Evolutionary conservation across 1,140 invertebrate species (phyloP).

Genomic region (Sycophaga agraensis): DNA sequence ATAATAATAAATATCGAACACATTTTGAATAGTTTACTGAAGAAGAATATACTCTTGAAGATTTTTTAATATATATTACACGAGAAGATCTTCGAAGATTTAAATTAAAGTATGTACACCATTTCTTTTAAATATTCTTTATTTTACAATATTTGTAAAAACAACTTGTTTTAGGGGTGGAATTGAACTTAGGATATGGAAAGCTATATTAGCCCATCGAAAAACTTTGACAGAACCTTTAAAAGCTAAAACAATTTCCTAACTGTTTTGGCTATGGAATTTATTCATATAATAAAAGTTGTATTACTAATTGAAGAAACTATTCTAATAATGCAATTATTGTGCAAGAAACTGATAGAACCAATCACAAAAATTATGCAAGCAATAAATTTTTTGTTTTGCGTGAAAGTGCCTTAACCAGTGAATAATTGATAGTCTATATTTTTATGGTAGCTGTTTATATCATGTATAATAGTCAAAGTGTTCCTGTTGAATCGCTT

Average conservation of each 20-base stretch:
- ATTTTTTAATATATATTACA: constrained; percentile 73
- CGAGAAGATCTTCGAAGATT: constrained; percentile 76
- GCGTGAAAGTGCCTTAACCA: constrained; percentile 25
- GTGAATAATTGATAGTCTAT: constrained; percentile 9
- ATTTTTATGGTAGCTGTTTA: constrained; percentile 17
- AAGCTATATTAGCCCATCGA: constrained; percentile 56
- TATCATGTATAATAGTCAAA: constrained; percentile 19
- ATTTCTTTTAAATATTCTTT: background rate
- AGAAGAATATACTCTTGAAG: constrained; percentile 78
- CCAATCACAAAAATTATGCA: too few species aligned
- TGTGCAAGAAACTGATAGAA: too few species aligned
- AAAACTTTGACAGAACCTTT: constrained; percentile 13
- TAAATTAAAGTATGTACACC: constrained; percentile 65
- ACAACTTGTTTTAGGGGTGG: constrained; percentile 56
- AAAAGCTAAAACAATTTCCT: background rate
- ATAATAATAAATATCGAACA: background rate
- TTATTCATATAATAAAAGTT: background rate
- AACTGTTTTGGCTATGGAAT: background rate
- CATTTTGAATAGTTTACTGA: constrained; percentile 63
- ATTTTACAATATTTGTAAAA: background rate
- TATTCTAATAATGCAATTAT: too few species aligned
- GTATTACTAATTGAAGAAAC: too few species aligned
- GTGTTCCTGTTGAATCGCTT: constrained; percentile 3
- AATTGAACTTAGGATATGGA: constrained; percentile 64
- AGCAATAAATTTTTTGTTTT: constrained; percentile 3